These are phyloP conservation scores for Aptenodytes forsteri DNA, from an alignment of 2,113 vertebrate genomes.

Conservation along the genomic window DNA sequence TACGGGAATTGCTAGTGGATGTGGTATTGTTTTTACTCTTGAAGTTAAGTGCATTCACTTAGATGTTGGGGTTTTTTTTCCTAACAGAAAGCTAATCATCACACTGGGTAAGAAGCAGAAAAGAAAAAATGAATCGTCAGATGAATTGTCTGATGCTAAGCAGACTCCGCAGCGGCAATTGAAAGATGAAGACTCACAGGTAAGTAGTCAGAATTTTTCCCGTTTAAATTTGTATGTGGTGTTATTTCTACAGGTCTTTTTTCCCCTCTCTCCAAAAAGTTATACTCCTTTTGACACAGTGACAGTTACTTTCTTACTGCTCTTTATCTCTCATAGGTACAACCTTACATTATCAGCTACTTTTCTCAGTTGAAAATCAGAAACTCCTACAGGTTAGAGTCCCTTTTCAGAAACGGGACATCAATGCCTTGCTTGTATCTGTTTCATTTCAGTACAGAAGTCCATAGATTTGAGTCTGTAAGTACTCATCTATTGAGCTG, in stretches of 20 bases:
- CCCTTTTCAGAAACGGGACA: neutral
- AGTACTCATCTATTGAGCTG: neutral
- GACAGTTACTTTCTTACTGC: neutral
- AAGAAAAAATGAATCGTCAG: slow-evolving; percentile 92
- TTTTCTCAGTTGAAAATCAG: neutral
- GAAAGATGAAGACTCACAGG: slow-evolving; percentile 88
- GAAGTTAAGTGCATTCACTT: neutral
- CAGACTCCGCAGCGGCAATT: slow-evolving; percentile 77
- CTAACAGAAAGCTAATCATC: slow-evolving; percentile 93
- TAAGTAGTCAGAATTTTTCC: slow-evolving; percentile 59
- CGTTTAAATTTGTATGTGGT: neutral
- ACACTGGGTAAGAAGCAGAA: slow-evolving; percentile 97
- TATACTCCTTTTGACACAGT: neutral
- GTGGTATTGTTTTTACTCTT: neutral
- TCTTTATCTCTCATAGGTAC: neutral
- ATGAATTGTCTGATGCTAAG: slow-evolving; percentile 90
- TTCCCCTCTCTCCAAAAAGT: neutral
- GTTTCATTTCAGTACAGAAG: neutral
- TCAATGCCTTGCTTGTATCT: neutral
- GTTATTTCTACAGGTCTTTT: neutral
- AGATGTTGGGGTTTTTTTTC: neutral
- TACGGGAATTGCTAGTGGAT: neutral
- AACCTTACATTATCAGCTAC: neutral
- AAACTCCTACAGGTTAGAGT: neutral
- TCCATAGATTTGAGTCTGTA: neutral